Evolutionary conservation across 2,113 vertebrate genomes (phyloP).

Genomic region (Tiliqua scincoides): DNA sequence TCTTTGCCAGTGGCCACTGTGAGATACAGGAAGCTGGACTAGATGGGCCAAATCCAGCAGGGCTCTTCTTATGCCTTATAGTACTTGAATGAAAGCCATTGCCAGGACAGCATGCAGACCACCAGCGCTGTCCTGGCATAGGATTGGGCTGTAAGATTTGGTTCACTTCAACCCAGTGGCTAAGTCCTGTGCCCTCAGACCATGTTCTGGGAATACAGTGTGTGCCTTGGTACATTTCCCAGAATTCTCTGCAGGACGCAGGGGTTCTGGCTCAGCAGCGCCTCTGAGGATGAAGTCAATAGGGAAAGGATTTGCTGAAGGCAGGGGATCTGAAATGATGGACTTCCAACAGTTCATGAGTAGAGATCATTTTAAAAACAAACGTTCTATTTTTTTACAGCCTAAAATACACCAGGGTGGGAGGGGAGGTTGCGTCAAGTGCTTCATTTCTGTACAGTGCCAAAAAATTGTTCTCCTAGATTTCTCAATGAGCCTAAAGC

Average conservation of each 20-base stretch:
- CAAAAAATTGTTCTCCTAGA: not conserved
- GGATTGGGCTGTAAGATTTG: no score
- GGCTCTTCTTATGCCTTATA: no score
- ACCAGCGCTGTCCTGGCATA: no score
- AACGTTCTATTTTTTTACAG: not conserved
- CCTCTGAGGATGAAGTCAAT: not conserved
- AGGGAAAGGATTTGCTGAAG: not conserved
- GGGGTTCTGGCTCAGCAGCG: not conserved
- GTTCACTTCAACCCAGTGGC: no score
- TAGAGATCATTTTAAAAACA: not conserved
- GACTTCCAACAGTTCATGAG: not conserved
- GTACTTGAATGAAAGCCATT: no score
- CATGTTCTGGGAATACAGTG: no score
- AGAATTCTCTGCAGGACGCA: not conserved
- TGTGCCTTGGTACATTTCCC: not conserved
- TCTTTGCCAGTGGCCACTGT: no score
- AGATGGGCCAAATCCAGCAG: no score
- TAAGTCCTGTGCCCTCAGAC: no score
- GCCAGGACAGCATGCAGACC: no score
- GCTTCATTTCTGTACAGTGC: not conserved
- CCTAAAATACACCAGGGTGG: not conserved
- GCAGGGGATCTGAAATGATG: not conserved
- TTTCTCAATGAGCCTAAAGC: not conserved
- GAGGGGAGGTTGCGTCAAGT: not conserved
- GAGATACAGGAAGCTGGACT: no score